phyloP scores from a whole-genome alignment of 2,113 vertebrate genomes.

The Rana temporaria region DNA sequence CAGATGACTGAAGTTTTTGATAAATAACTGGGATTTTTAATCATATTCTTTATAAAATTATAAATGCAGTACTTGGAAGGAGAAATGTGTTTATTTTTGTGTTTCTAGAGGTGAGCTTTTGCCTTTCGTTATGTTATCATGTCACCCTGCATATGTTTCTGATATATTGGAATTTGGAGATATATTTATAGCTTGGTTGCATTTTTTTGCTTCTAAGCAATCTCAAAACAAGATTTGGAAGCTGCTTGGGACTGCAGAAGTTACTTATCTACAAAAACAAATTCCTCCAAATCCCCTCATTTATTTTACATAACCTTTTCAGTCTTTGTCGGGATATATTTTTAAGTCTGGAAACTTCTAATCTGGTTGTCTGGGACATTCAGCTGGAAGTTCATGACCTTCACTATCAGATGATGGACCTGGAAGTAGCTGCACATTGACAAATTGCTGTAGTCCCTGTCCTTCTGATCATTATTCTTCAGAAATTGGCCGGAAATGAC shows the following conservation, averaged over 20 bases:
- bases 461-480: too few species aligned
- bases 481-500: too few species aligned
- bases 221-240: constrained; percentile 24
- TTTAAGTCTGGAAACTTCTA: constrained; percentile 26
- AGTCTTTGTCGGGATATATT: constrained; percentile 25
- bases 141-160: neutral
- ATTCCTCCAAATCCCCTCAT: constrained; percentile 38
- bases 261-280: constrained; percentile 43
- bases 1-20: too few species aligned
- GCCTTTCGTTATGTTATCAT: neutral
- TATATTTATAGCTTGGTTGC: neutral
- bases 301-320: constrained; percentile 38
- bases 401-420: neutral
- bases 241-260: neutral
- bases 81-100: too few species aligned
- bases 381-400: neutral
- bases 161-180: neutral
- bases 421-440: neutral
- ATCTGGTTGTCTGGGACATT: neutral
- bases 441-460: neutral
- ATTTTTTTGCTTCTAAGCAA: too few species aligned
- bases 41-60: too few species aligned
- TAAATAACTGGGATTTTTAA: too few species aligned
- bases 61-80: too few species aligned
- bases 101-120: neutral